These are phyloP conservation scores for Candoia aspera DNA, from an alignment of 2,113 vertebrate species.

Conservation along the genomic window DNA sequence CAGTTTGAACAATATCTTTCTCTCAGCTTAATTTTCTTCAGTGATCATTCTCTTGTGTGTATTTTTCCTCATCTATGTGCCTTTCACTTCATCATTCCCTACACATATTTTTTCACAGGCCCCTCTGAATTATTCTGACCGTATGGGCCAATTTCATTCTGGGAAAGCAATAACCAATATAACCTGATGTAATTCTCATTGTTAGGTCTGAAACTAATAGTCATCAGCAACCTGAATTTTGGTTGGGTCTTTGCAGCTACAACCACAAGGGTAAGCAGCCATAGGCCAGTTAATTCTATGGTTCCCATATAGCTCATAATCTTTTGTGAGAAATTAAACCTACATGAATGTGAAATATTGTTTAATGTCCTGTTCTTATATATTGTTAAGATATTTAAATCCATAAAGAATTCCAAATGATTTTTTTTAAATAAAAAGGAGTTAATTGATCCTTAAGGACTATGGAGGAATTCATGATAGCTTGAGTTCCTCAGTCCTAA, in stretches of 20 bases:
- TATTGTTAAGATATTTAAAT: not conserved
- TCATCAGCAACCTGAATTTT: not conserved
- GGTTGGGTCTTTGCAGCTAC: not conserved
- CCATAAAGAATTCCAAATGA: not conserved
- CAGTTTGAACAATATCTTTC: too few relatives aligned
- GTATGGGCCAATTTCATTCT: too few relatives aligned
- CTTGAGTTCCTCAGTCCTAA: not conserved
- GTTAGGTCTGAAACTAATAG: not conserved
- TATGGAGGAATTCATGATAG: too few relatives aligned
- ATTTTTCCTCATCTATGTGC: too few relatives aligned
- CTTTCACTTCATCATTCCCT: too few relatives aligned
- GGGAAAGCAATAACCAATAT: too few relatives aligned
- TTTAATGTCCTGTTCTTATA: not conserved
- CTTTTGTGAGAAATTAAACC: not conserved
- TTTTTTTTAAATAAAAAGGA: not conserved
- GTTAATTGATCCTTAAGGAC: not conserved
- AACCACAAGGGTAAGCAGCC: not conserved
- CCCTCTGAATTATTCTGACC: too few relatives aligned
- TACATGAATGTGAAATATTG: not conserved
- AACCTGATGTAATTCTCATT: too few relatives aligned
- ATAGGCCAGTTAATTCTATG: not conserved
- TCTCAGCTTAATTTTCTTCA: too few relatives aligned
- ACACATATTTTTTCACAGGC: too few relatives aligned
- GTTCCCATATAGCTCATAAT: not conserved
- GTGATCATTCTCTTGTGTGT: too few relatives aligned